These are phyloP conservation scores for Corydoras sp. DNA, from an alignment of 2,113 vertebrate genomes.

Conservation along the genomic window DNA sequence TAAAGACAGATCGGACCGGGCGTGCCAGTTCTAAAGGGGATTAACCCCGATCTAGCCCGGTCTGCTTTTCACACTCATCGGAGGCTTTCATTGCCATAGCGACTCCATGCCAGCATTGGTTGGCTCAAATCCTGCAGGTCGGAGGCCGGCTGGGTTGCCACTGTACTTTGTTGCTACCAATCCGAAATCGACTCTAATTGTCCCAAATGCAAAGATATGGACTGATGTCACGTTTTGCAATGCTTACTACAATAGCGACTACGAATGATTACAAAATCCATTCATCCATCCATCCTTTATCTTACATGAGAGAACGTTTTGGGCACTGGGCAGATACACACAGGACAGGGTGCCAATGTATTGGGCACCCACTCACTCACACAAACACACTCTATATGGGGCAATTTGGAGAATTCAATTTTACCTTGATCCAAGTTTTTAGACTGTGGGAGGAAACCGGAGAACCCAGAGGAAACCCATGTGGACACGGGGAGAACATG, in stretches of 20 bases:
- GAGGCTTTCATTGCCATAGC: constrained; percentile 68
- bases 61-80: constrained; percentile 70
- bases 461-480: too few relatives aligned
- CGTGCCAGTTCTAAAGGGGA: constrained; percentile 74
- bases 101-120: constrained; percentile 47
- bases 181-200: constrained; percentile 14
- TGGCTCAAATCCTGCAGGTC: constrained; percentile 36
- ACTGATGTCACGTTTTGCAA: not conserved
- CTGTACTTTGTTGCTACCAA: constrained; percentile 7
- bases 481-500: too few relatives aligned
- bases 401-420: too few relatives aligned
- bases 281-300: too few relatives aligned
- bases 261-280: not conserved
- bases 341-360: too few relatives aligned
- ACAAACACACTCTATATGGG: too few relatives aligned
- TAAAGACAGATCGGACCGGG: constrained; percentile 58
- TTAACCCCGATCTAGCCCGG: constrained; percentile 59
- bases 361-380: too few relatives aligned
- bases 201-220: not conserved
- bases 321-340: too few relatives aligned
- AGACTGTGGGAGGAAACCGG: too few relatives aligned
- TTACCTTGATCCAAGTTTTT: too few relatives aligned
- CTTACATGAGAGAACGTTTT: too few relatives aligned
- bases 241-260: not conserved
- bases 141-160: constrained; percentile 19